phyloP scores from a whole-genome alignment of 2,797 vertebrate species.

The Trichosurus vulpecula region DNA sequence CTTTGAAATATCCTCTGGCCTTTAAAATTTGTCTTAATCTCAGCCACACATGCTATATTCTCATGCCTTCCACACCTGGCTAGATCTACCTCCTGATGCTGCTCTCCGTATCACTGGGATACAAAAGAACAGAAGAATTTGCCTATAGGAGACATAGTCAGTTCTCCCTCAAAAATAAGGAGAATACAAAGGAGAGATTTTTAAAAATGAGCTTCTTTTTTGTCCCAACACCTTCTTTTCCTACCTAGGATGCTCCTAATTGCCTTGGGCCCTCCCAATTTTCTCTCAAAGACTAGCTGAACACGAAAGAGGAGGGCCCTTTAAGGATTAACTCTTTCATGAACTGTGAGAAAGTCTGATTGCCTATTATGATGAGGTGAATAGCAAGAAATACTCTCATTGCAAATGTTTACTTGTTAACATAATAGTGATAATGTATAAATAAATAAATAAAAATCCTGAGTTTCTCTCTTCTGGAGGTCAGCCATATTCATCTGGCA shows the following conservation, averaged over 20 bases:
- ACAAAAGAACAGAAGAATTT: not conserved
- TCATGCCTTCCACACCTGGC: not conserved
- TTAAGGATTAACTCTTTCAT: constrained; percentile 40
- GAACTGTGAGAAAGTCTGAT: not conserved
- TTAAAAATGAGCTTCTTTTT: not conserved
- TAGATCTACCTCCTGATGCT: not conserved
- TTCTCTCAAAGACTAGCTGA: not conserved
- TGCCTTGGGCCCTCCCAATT: not conserved
- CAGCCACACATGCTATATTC: not conserved
- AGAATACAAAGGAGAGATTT: not conserved
- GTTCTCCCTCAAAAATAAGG: not conserved
- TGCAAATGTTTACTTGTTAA: constrained; percentile 16
- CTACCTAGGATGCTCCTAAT: not conserved
- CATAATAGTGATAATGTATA: constrained; percentile 10
- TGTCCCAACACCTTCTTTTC: not conserved
- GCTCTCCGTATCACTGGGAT: not conserved
- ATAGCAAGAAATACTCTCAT: not conserved
- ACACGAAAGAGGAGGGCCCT: constrained; percentile 30
- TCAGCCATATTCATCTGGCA: constrained; percentile 18
- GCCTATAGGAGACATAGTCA: not conserved
- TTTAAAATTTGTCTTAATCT: not conserved
- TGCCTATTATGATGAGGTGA: not conserved
- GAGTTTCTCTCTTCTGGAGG: constrained; percentile 46
- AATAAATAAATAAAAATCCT: constrained; percentile 26
- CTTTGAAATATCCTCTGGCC: not conserved